Percentiles rank a stretch among this genome's conserved stretches.
phyloP scores from a whole-genome alignment of 2,797 vertebrate genomes.

The Nyctibius grandis region DNA sequence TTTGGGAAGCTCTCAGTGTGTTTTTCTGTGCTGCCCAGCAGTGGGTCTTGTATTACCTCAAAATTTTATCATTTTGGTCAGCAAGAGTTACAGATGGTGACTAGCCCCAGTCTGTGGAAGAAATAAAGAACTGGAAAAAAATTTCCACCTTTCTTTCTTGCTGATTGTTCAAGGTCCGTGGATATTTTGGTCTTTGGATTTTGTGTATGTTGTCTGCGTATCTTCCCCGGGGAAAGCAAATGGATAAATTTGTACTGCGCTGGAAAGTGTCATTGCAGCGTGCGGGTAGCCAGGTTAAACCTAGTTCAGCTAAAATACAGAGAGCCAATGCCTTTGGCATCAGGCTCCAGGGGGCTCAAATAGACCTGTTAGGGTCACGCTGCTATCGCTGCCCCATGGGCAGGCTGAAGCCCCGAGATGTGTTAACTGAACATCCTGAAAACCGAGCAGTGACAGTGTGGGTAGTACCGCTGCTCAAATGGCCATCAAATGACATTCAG shows the following conservation, averaged over 20 bases:
- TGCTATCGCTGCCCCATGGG: neutral
- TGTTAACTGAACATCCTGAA: neutral
- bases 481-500: neutral
- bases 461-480: neutral
- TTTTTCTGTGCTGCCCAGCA: neutral
- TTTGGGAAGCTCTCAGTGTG: neutral
- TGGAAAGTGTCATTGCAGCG: neutral
- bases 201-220: neutral
- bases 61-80: neutral
- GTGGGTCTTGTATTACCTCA: neutral
- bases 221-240: neutral
- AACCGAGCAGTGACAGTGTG: neutral
- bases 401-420: neutral
- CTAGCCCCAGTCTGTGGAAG: neutral
- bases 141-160: neutral
- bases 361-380: rapidly evolving
- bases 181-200: neutral
- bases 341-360: neutral
- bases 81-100: neutral
- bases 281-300: neutral
- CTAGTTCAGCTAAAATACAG: neutral
- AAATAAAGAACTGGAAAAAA: neutral
- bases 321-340: neutral
- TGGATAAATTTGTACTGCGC: neutral
- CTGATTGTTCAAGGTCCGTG: neutral